Evolutionary conservation across 2,888 invertebrate species (phyloP).

Genomic region (Drosophila nr. perissopoda): DNA sequence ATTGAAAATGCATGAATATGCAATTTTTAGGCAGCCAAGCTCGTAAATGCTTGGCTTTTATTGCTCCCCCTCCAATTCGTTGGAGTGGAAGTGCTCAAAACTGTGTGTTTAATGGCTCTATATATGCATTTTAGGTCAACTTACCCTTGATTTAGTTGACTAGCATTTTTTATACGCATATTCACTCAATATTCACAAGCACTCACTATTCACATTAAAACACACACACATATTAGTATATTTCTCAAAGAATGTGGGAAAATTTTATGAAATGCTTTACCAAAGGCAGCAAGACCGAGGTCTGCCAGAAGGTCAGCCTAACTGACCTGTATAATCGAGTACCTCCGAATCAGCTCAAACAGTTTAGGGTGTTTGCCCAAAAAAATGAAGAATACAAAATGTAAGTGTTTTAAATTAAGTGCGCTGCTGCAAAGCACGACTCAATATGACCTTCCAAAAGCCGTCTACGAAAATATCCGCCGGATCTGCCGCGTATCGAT

Average conservation of each 20-base stretch:
- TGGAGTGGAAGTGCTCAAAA: slow-evolving; percentile 41
- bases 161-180: neutral
- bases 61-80: slow-evolving; percentile 7
- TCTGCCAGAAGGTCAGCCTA: slow-evolving; percentile 41
- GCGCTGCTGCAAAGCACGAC: neutral
- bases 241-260: slow-evolving; percentile 57
- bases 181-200: slow-evolving; percentile 2
- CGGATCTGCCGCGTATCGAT: slow-evolving; percentile 91
- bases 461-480: slow-evolving; percentile 86
- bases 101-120: slow-evolving; percentile 30
- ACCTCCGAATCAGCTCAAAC: slow-evolving; percentile 68
- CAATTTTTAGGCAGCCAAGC: slow-evolving; percentile 64
- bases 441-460: slow-evolving; percentile 45
- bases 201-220: slow-evolving; percentile 24
- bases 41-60: slow-evolving; percentile 47
- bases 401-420: slow-evolving; percentile 45
- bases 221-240: slow-evolving; percentile 36
- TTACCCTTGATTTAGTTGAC: slow-evolving; percentile 38
- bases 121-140: slow-evolving; percentile 17
- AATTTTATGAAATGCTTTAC: slow-evolving; percentile 53
- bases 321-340: slow-evolving; percentile 67
- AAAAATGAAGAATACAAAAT: slow-evolving; percentile 59
- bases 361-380: slow-evolving; percentile 63
- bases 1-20: slow-evolving; percentile 81
- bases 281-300: slow-evolving; percentile 8